Evolutionary conservation across 2,888 invertebrate species (phyloP), one percentile per base, ranked within the genome.

Genomic region (Nomada ferruginata): DNA sequence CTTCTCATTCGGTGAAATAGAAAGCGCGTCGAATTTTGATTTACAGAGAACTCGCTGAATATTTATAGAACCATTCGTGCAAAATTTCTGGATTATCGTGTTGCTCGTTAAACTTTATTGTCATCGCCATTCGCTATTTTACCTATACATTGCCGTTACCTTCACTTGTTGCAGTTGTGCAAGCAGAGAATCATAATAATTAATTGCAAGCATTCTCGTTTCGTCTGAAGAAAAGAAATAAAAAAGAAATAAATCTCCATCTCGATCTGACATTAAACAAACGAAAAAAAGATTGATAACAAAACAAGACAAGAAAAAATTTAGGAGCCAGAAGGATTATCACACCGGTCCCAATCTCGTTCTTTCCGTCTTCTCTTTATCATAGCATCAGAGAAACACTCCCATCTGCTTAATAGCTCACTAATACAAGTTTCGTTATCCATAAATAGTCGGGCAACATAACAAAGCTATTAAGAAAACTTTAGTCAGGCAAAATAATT

Each of bases 11-110:
- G 65, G 29, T 42, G 53, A 36, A 74, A 74, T 79, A 81, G 72
- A 81, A 81, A 72, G 79, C 78, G 73, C 63, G 65, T 73, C 64
- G 76, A 79, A 76, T 79, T 76, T 79, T 79, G 78, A 76, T 79
- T 76, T 76, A 69, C 55, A 61, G 76, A 57, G 42, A 76, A 42
- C 42, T 26, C 63, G 18, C 5, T 10, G 63, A 76, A 79, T 79
- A 76, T 69, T 76, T 69, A 76, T 52, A 57, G 5, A 18, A 20
- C 20, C 50, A 3, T 50, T n/a, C 13, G 36, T n/a, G 57, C 55
- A 26, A 23, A 47, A 36, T 13, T 47, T 23, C 20, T 10, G 10
- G 29, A 47, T 47, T 47, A 47, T 15, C 47, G 47, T 47, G 36
- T 36, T 36, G 36, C 36, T 55, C 68, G 11, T 23, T 42, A 5